phyloP scores from a whole-genome alignment of 2,113 vertebrate genomes.

The Megalops atlanticus region DNA sequence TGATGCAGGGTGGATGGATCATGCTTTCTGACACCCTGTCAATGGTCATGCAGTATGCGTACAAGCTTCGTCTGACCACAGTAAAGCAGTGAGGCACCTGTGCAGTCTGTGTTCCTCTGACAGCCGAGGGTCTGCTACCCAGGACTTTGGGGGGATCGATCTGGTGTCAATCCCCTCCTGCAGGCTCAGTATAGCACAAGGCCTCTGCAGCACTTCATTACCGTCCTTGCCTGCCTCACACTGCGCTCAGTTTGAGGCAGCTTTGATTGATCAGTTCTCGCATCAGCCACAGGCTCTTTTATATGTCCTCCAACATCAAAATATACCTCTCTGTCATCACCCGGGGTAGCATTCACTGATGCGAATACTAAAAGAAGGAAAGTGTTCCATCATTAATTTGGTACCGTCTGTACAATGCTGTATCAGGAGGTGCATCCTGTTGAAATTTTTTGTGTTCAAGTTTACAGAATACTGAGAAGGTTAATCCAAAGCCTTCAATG shows the following conservation, averaged over 20 bases:
- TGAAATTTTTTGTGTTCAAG: too few relatives aligned
- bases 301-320: neutral
- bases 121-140: neutral
- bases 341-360: neutral
- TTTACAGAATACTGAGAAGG: too few relatives aligned
- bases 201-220: neutral
- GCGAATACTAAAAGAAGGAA: neutral
- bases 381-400: too few relatives aligned
- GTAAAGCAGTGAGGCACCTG: neutral
- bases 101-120: neutral
- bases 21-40: too few relatives aligned
- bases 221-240: neutral
- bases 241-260: neutral
- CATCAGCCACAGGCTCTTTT: neutral
- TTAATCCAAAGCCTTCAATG: too few relatives aligned
- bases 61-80: too few relatives aligned
- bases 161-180: neutral
- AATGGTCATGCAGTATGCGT: too few relatives aligned
- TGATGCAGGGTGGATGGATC: too few relatives aligned
- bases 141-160: neutral
- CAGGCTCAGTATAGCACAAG: neutral
- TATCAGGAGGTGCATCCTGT: too few relatives aligned
- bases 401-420: too few relatives aligned
- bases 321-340: neutral
- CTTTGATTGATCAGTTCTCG: neutral